Evolutionary conservation across 1,140 invertebrate species (phyloP).

Genomic region (Pomacea maculata): DNA sequence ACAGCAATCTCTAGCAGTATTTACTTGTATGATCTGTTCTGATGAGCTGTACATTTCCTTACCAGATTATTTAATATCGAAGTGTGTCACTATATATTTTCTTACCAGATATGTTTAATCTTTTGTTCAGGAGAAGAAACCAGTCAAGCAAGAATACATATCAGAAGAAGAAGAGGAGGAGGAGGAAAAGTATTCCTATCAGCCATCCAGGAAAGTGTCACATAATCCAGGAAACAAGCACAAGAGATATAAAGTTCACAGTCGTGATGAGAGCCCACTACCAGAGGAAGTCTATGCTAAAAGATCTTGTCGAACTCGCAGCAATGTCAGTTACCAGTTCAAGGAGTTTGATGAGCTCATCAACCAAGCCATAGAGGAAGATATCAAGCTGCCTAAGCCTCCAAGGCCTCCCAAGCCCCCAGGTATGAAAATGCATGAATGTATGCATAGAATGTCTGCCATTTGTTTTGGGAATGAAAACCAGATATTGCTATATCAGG

Average conservation of each 20-base stretch:
- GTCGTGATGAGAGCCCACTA: conserved; percentile 15
- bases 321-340: conserved; percentile 79
- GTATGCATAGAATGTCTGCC: not conserved
- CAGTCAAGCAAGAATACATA: conserved; percentile 32
- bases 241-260: conserved; percentile 32
- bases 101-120: too few species aligned
- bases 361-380: conserved; percentile 85
- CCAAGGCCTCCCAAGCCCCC: conserved; percentile 32
- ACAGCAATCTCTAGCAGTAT: too few species aligned
- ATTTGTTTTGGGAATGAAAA: too few species aligned
- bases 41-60: too few species aligned
- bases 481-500: too few species aligned
- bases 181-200: conserved; percentile 70
- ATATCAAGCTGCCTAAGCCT: conserved; percentile 44
- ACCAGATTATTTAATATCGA: too few species aligned
- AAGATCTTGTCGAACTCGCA: conserved; percentile 56
- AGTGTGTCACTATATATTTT: too few species aligned
- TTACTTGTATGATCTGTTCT: too few species aligned
- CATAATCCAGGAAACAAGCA: conserved; percentile 70
- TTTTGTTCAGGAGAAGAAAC: conserved; percentile 9
- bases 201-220: conserved; percentile 70
- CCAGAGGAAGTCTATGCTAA: conserved; percentile 41
- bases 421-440: conserved; percentile 5
- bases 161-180: conserved; percentile 35
- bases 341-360: conserved; percentile 95